phyloP scores from a whole-genome alignment of 2,113 vertebrate genomes.

The Periophthalmus modestus region DNA sequence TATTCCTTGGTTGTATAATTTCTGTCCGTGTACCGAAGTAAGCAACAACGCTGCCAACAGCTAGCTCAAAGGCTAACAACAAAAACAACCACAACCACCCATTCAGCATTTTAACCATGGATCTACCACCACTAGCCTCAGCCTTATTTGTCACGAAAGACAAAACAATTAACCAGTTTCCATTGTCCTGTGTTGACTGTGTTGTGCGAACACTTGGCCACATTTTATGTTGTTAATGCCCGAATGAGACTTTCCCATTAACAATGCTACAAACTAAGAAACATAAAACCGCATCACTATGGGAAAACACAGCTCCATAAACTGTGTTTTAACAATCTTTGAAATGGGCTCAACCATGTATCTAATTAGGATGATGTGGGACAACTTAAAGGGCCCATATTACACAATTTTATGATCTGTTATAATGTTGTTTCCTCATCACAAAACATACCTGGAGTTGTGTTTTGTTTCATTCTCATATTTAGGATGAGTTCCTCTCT shows the following conservation, averaged over 20 bases:
- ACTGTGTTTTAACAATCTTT: background rate
- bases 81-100: slow-evolving; percentile 5
- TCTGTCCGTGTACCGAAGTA: background rate
- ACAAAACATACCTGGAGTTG: no score
- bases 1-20: background rate
- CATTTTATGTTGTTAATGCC: background rate
- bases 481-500: no score
- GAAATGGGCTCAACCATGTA: no score
- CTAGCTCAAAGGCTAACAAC: slow-evolving; percentile 17
- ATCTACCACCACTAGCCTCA: background rate
- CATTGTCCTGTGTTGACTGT: no score
- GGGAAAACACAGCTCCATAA: background rate
- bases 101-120: background rate
- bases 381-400: no score
- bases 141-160: background rate
- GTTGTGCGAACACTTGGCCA: background rate
- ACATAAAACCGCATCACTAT: background rate
- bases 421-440: no score
- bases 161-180: background rate
- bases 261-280: background rate
- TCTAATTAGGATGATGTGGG: no score
- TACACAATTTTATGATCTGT: no score
- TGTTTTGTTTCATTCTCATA: no score
- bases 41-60: slow-evolving; percentile 9
- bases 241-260: background rate